Percentiles rank a stretch among this genome's conserved stretches.
These are phyloP conservation scores for Piaya cayana DNA, from an alignment of 2,113 vertebrate species.

Conservation along the genomic window DNA sequence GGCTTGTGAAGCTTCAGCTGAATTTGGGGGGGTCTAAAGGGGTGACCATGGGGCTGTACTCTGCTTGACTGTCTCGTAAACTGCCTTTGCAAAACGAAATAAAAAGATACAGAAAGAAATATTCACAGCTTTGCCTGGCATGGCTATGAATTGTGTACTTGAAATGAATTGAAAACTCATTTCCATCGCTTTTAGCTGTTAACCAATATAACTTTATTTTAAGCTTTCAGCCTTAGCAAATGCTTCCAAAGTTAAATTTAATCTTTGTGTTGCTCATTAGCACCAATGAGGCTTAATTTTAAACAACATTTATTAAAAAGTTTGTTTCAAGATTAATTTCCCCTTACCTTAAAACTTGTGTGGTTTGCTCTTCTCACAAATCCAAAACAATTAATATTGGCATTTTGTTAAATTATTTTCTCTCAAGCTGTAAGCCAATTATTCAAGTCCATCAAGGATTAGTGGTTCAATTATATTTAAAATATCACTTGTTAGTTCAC, in stretches of 20 bases:
- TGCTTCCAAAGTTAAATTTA: constrained; percentile 20
- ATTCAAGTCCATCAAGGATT: not conserved
- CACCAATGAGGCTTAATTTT: constrained; percentile 14
- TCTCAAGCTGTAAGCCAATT: not conserved
- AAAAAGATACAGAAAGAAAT: not conserved
- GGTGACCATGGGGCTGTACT: not conserved
- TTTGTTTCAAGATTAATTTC: constrained; percentile 69
- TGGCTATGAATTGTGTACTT: not conserved
- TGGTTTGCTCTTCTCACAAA: constrained; percentile 1
- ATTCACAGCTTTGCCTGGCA: not conserved
- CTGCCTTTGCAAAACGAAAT: not conserved
- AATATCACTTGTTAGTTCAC: not conserved
- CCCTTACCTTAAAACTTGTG: not conserved
- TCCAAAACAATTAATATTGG: not conserved
- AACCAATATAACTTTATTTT: constrained; percentile 60
- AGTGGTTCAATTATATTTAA: not conserved
- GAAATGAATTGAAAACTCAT: not conserved
- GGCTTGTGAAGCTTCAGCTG: not conserved
- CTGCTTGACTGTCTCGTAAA: not conserved
- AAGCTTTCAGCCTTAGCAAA: not conserved
- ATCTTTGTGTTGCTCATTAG: constrained; percentile 1
- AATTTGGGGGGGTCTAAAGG: not conserved
- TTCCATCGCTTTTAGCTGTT: constrained; percentile 46
- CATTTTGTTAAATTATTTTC: constrained; percentile 3
- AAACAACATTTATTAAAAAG: constrained; percentile 26